Evolutionary conservation across 2,888 invertebrate species (phyloP).

Genomic region (Drosophila maculinotata): DNA sequence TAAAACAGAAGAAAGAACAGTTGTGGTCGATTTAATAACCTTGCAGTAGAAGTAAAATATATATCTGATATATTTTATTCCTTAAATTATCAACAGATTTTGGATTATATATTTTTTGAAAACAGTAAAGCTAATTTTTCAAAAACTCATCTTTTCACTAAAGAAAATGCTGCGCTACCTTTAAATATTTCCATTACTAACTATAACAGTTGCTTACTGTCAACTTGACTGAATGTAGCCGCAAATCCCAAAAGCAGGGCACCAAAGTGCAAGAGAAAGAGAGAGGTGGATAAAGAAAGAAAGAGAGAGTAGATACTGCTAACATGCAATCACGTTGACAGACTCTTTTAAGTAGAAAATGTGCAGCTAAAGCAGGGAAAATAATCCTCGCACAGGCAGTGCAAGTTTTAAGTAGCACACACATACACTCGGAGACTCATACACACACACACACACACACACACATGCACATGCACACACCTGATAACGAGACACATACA

Average conservation of each 20-base stretch:
- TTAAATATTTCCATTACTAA: constrained; percentile 28
- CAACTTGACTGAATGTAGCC: constrained; percentile 56
- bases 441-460: constrained; percentile 34
- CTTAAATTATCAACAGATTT: no score
- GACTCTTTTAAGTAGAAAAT: constrained; percentile 73
- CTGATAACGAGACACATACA: constrained; percentile 42
- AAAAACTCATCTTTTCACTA: no score
- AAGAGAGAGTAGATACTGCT: constrained; percentile 34
- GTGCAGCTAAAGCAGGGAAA: constrained; percentile 68
- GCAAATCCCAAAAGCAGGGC: constrained; percentile 42
- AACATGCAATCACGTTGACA: constrained; percentile 78
- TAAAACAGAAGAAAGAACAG: no score
- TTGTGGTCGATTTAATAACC: no score
- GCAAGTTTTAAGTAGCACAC: constrained; percentile 51
- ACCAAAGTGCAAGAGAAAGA: neutral
- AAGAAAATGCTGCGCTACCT: neutral
- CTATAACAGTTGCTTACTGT: constrained; percentile 43
- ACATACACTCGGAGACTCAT: constrained; percentile 23
- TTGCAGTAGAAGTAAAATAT: no score
- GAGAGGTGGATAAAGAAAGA: neutral
- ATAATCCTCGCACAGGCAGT: constrained; percentile 61
- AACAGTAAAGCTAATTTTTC: no score
- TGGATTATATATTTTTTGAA: no score
- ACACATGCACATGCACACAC: constrained; percentile 44
- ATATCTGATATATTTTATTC: no score